Base-by-base conservation (phyloP, 1,140 invertebrate genomes). In the Pantala flavescens region DNA sequence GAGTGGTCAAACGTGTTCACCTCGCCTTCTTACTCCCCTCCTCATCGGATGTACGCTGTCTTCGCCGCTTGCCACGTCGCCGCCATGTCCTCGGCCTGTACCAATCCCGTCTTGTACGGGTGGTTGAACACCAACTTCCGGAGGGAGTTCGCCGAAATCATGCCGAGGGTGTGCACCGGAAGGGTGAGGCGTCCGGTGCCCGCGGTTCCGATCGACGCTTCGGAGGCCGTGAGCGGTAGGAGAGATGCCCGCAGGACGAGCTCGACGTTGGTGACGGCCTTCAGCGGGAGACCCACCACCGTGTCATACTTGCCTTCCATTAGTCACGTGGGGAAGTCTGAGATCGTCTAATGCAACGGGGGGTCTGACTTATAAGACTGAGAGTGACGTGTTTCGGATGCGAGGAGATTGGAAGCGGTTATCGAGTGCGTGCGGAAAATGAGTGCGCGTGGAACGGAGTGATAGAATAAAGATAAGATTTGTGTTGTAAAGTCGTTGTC, bases 41-140 rank as follows among this genome's bases (percentile, higher is more conserved):
- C 71, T 78, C 63, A 77, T 72, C 77, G 82, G 70, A 79, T 86
- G 43, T 85, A 84, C 77, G 79, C 85, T 23, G 80, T 83, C 0
- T 88, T 87, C 77, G 86, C 85, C 12, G 76, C 84, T 14, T 87
- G 85, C 74, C 85, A 88, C 76, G 80, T 87, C 9, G 78, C 87
- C 24, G 87, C 87, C 23, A 86, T 89, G 87, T 84, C 83, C 19
- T 86, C 86, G 0, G 83, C 86, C 1, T 81, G 83, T 24, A 85
- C 83, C 71, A 87, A 87, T 79, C 85, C 85, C 7, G 79, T 87
- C 49, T 80, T 87, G 70, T 87, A 87, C 79, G 86, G 86, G 0
- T 87, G 85, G 83, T 80, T 87, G 72, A 87, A 87, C 77, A 84
- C 84, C 5, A 85, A 85, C 76, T 81, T 86, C 43, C 74, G 84